Conservation (phyloP, 2,888 invertebrate genomes). For the Hydropsyche betteni region DNA sequence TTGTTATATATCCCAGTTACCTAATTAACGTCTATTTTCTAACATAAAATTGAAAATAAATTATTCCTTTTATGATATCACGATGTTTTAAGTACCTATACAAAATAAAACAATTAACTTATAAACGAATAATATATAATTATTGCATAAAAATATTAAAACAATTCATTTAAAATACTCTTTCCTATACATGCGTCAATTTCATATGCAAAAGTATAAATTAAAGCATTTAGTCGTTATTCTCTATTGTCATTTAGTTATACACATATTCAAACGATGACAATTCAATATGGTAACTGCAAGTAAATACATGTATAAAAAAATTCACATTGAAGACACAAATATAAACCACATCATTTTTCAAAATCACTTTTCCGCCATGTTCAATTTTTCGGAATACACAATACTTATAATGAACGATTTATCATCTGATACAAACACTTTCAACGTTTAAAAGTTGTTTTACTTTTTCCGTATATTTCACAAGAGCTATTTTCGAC, state of each 20-base stretch:
- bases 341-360: too few species aligned
- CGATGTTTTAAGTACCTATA: conserved; percentile 50
- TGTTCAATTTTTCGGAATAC: background rate
- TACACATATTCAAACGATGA: too few species aligned
- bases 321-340: too few species aligned
- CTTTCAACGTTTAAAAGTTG: conserved; percentile 85
- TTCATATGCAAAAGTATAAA: too few species aligned
- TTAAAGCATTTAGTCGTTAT: too few species aligned
- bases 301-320: too few species aligned
- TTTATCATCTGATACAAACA: conserved; percentile 73
- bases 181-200: too few species aligned
- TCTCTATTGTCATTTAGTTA: too few species aligned
- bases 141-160: conserved; percentile 37
- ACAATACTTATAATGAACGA: conserved; percentile 20
- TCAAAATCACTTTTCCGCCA: too few species aligned
- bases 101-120: conserved; percentile 41
- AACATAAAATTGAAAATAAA: conserved; percentile 7
- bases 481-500: conserved; percentile 82
- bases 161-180: conserved; percentile 2
- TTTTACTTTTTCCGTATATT: conserved; percentile 84
- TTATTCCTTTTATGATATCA: conserved; percentile 31
- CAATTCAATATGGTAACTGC: too few species aligned
- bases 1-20: conserved; percentile 15
- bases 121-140: conserved; percentile 7
- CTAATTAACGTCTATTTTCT: background rate